Evolutionary conservation across 1,140 invertebrate species (phyloP).

Genomic region (Telenomus remus): DNA sequence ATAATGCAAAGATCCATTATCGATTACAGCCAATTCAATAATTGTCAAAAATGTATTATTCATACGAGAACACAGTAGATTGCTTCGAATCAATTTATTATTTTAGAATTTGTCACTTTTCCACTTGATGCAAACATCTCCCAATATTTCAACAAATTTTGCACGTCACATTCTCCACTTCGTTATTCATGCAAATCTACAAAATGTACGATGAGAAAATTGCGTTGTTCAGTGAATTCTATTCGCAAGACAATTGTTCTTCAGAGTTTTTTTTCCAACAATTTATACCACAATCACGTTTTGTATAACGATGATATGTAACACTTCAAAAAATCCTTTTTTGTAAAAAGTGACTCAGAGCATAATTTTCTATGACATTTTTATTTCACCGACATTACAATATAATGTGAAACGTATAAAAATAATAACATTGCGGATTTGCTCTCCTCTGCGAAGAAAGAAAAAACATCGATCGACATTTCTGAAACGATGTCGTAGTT

Average conservation of each 20-base stretch:
- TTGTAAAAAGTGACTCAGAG: no score
- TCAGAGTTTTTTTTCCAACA: neutral
- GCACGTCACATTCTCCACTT: conserved; percentile 65
- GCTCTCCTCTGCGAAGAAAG: neutral
- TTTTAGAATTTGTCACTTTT: neutral
- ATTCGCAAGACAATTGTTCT: conserved; percentile 34
- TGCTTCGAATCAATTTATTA: no score
- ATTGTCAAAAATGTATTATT: neutral
- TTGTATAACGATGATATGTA: no score
- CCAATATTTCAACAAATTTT: conserved; percentile 53
- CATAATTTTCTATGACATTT: no score
- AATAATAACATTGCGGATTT: neutral
- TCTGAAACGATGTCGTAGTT: conserved; percentile 12
- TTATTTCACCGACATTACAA: no score
- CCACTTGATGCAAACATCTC: conserved; percentile 10
- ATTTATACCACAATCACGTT: no score
- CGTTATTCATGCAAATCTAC: conserved; percentile 68
- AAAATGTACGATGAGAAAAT: conserved; percentile 66
- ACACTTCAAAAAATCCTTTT: no score
- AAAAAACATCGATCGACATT: conserved; percentile 24
- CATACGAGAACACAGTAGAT: no score
- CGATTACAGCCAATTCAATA: conserved; percentile 1
- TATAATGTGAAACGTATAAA: no score
- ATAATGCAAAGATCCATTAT: no score
- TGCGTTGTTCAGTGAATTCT: conserved; percentile 41